Conservation (phyloP, 2,888 invertebrate genomes). For the Lasioglossum calceatum region DNA sequence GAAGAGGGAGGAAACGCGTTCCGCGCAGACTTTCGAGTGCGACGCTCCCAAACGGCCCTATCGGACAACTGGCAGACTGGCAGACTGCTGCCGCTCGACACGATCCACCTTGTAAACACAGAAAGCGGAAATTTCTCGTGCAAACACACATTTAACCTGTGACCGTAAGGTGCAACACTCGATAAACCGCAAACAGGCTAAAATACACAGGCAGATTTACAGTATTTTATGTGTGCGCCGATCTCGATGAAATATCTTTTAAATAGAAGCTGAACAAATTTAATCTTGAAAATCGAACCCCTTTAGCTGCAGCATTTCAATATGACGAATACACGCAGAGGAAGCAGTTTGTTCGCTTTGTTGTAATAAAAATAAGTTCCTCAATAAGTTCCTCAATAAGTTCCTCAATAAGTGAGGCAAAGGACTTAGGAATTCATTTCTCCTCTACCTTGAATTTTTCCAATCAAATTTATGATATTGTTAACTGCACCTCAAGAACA, state of each 20-base stretch:
- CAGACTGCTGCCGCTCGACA: slow-evolving; percentile 19
- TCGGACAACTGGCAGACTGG: slow-evolving; percentile 27
- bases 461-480: too few relatives aligned
- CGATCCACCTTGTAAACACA: slow-evolving; percentile 11
- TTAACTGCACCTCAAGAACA: too few relatives aligned
- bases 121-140: slow-evolving; percentile 22
- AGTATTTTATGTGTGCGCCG: neutral
- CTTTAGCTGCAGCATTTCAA: neutral
- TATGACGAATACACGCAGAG: neutral
- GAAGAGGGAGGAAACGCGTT: neutral
- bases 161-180: slow-evolving; percentile 1
- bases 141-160: slow-evolving; percentile 15
- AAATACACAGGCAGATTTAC: slow-evolving; percentile 1
- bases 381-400: too few relatives aligned
- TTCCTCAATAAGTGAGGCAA: too few relatives aligned
- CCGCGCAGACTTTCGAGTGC: neutral
- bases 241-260: neutral
- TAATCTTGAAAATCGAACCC: neutral
- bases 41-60: slow-evolving; percentile 1
- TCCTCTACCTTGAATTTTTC: too few relatives aligned
- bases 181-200: slow-evolving; percentile 4
- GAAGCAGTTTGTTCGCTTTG: neutral
- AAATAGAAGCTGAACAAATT: neutral
- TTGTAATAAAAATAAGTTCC: neutral
- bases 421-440: too few relatives aligned